Evolutionary conservation across 2,797 vertebrate genomes (phyloP), one percentile per base, ranked within the genome.

Genomic region (Thalassophryne amazonica): DNA sequence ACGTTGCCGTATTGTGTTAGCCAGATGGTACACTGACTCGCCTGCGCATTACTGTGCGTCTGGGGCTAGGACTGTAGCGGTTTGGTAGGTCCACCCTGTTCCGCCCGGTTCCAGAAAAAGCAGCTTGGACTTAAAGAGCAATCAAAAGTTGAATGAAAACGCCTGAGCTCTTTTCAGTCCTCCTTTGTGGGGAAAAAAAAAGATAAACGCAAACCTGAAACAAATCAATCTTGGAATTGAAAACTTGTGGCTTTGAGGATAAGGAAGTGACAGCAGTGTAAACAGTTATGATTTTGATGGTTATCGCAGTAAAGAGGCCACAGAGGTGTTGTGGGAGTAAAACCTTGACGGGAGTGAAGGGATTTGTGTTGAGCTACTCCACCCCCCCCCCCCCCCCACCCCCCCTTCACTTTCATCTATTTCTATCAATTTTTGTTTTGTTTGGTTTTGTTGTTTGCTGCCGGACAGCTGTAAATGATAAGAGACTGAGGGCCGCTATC

Each of bases 1-100:
- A 95, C 91, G 91, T 91, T 88, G 76, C 83, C 88, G 80, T 92
- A 93, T 94, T 94, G 88, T 92, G 92, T 93, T 89, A 92, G 88
- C 87, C 94, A 95, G 93, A 92, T 93, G 91, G 92, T 17, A 48
- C 83, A 76, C 73, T 86, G 65, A 90, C 84, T 83, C 77, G 89
- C 58, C 83, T 58, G 46, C 80, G 84, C 78, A 79, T 90, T 80
- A 65, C 76, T 70, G 81, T 90, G 89, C 86, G 88, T 91, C 90
- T 91, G 81, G 89, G n/a, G 89, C 92, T 90, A 91, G 88, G 78
- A 87, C 85, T 75, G 60, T 65, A 78, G 74, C 83, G 82, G 76
- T 72, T n/a, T n/a, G n/a, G n/a, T n/a, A n/a, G n/a, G n/a, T n/a
- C n/a, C n/a, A n/a, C n/a, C n/a, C n/a, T 42, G 58, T 62, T 57